These are phyloP conservation scores for Tuta absoluta DNA, from an alignment of 2,888 invertebrate species.

Conservation along the genomic window DNA sequence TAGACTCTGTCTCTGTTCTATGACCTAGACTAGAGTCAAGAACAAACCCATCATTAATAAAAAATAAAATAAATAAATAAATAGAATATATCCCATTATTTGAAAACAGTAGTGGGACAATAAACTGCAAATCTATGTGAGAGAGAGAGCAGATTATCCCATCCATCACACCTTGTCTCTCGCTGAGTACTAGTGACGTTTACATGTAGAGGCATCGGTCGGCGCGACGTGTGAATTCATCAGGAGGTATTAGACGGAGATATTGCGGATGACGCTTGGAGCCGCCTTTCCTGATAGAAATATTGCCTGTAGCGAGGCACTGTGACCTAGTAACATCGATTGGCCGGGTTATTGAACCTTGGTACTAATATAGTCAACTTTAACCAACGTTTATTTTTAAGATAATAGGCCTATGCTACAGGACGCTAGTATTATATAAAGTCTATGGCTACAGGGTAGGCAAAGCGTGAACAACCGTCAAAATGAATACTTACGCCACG, in stretches of 20 bases:
- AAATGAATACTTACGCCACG: too few relatives aligned
- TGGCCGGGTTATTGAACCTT: neutral
- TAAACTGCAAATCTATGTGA: too few relatives aligned
- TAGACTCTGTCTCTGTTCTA: too few relatives aligned
- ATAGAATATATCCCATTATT: neutral
- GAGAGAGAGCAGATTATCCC: neutral
- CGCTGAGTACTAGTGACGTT: neutral
- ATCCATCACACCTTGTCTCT: slow-evolving; percentile 10
- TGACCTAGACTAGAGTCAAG: too few relatives aligned
- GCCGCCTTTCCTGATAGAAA: neutral
- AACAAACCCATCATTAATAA: too few relatives aligned
- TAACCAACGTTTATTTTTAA: too few relatives aligned
- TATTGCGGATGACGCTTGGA: slow-evolving; percentile 36
- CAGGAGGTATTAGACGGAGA: slow-evolving; percentile 39
- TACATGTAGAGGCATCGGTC: slow-evolving; percentile 27
- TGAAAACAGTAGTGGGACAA: too few relatives aligned
- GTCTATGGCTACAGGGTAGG: too few relatives aligned
- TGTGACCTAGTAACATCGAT: neutral
- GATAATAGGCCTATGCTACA: too few relatives aligned
- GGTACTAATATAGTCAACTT: too few relatives aligned
- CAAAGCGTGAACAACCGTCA: too few relatives aligned
- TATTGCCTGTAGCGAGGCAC: neutral
- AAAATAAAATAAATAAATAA: neutral
- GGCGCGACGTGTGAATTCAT: slow-evolving; percentile 35
- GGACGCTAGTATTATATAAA: too few relatives aligned